Evolutionary conservation across 2,797 vertebrate species (phyloP).

Genomic region (Sandelia bainsii): DNA sequence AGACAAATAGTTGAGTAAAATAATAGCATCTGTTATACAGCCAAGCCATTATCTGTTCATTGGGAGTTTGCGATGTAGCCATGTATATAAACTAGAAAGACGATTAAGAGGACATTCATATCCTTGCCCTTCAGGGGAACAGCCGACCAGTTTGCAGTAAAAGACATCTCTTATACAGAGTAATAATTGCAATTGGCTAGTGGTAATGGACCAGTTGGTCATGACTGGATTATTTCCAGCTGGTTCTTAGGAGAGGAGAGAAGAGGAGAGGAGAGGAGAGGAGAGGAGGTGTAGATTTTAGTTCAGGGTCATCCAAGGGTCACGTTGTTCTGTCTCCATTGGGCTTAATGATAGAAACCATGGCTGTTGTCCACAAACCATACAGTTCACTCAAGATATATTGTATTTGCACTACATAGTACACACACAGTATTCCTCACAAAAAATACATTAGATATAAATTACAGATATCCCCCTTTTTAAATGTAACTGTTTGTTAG

Average conservation of each 20-base stretch:
- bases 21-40: slow-evolving; percentile 14
- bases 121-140: slow-evolving; percentile 63
- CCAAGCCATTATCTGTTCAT: slow-evolving; percentile 23
- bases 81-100: slow-evolving; percentile 44
- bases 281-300: slow-evolving; percentile 52
- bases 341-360: slow-evolving; percentile 49
- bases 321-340: slow-evolving; percentile 63
- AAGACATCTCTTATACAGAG: slow-evolving; percentile 58
- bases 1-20: slow-evolving; percentile 28
- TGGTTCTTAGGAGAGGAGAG: slow-evolving; percentile 59
- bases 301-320: slow-evolving; percentile 68
- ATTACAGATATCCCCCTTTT: background rate
- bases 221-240: slow-evolving; percentile 77
- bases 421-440: background rate
- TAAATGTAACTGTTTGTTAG: too few species aligned
- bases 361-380: slow-evolving; percentile 20
- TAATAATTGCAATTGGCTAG: slow-evolving; percentile 73
- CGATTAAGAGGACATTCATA: slow-evolving; percentile 52
- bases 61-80: slow-evolving; percentile 28
- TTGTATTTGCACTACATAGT: slow-evolving; percentile 2
- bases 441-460: background rate
- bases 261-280: background rate
- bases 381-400: slow-evolving; percentile 15
- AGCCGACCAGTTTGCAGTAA: slow-evolving; percentile 57
- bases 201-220: slow-evolving; percentile 81